Percentiles rank a stretch among this genome's conserved stretches.
These are phyloP conservation scores for Leptothorax acervorum DNA, from an alignment of 2,888 invertebrate genomes.

Conservation along the genomic window DNA sequence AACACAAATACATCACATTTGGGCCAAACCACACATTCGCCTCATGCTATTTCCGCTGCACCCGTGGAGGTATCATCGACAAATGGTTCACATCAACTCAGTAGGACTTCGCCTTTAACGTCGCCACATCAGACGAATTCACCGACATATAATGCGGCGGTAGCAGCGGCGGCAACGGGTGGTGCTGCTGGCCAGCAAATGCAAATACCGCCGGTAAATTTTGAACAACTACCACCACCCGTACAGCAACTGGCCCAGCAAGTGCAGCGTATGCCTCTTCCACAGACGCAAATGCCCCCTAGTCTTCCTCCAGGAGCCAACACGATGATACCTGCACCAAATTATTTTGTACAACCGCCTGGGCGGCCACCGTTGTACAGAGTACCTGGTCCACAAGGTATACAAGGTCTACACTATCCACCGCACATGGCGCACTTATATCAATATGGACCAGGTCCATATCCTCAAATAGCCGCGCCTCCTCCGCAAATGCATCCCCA, in stretches of 20 bases:
- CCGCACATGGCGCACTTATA: conserved; percentile 81
- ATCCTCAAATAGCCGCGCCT: conserved; percentile 76
- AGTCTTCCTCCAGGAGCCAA: conserved; percentile 82
- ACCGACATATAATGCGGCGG: conserved; percentile 76
- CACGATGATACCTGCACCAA: conserved; percentile 81
- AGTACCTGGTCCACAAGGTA: conserved; percentile 79
- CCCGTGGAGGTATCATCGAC: conserved; percentile 76
- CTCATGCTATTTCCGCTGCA: conserved; percentile 69
- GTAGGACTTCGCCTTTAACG: conserved; percentile 76
- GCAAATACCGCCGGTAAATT: conserved; percentile 81
- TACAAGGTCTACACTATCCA: conserved; percentile 82
- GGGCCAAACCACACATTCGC: conserved; percentile 76
- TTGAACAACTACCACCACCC: conserved; percentile 84
- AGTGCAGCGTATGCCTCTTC: conserved; percentile 84
- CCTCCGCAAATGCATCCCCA: conserved; percentile 81
- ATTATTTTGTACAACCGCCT: conserved; percentile 84
- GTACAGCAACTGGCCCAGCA: conserved; percentile 85
- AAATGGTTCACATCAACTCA: conserved; percentile 67
- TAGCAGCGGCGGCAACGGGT: conserved; percentile 3
- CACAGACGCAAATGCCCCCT: conserved; percentile 80
- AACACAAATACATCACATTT: conserved; percentile 76
- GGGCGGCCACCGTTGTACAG: conserved; percentile 85
- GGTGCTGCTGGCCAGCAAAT: conserved; percentile 68
- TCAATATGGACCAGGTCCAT: conserved; percentile 76
- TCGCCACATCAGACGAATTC: conserved; percentile 81